Evolutionary conservation across 2,888 invertebrate genomes (phyloP), one percentile per base, ranked within the genome.

Genomic region (Spilosoma lubricipeda): DNA sequence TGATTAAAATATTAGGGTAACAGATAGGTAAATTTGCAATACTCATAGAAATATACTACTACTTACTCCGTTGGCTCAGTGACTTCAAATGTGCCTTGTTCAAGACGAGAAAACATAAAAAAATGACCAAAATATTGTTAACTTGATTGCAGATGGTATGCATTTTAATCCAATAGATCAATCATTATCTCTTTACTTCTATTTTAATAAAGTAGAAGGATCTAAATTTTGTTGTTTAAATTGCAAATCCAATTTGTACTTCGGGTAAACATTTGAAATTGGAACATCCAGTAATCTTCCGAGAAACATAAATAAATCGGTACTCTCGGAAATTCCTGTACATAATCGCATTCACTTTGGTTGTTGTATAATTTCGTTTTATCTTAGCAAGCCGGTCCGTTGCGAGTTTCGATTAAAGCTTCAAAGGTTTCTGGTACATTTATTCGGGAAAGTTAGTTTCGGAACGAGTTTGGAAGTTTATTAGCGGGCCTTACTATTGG

Each of bases 361-460:
- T 86, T 89, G 88, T 89, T 90, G 83, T 88, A 85, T 90, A 90
- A 88, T 91, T 89, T 83, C 83, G 84, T 85, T 89, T 91, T 92
- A 91, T 91, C 90, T 90, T 82, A 63, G 76, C 73, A 80, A 85
- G 85, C 82, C 80, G 83, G 85, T 84, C 83, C 78, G 76, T 85
- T 83, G 86, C 85, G 87, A 87, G 89, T 90, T 90, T 91, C 92
- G 91, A 92, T 93, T 91, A 92, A 91, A 88, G 86, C 89, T 92
- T 89, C 89, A 89, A 93, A 93, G 90, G 90, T 92, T 93, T 93
- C 92, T 90, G 91, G 87, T 93, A 92, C 92, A 93, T 93, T 93
- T 93, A 93, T 92, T 92, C 90, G 83, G 79, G 81, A 80, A 92
- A 92, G 89, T 92, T 90, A 89, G 90, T 90, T 92, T 87, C 56